Evolutionary conservation across 2,797 vertebrate genomes (phyloP), one percentile per base, ranked within the genome.

Genomic region (Hydrophis major): DNA sequence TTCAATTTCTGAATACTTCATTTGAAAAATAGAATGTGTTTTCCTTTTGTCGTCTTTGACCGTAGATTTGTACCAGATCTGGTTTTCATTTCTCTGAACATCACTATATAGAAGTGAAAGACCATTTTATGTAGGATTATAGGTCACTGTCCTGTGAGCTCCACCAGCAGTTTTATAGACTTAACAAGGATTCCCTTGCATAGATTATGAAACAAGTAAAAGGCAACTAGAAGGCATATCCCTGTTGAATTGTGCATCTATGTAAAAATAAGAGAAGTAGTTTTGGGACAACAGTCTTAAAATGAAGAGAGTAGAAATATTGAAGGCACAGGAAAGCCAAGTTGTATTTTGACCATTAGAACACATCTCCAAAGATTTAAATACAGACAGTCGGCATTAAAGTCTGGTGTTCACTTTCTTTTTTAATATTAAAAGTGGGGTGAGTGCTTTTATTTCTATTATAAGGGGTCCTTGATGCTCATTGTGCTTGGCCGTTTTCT

Each of bases 51-150:
- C 78, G 37, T 91, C 92, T 95, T 94, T 95, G 93, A 92, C 93
- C 66, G 25, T 95, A 96, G 93, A 93, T 94, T 94, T 94, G 95
- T 22, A 56, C 57, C 90, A 95, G 93, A 90, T 87, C 69, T 94
- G 90, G 92, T 56, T 96, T 95, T 96, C 95, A 91, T 92, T 96
- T 96, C 92, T 47, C n/a, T 92, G 89, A 0, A 90, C 25, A 92
- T 86, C 78, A 95, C 91, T 89, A 87, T 94, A 89, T 92, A 94
- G 91, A 91, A 86, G 88, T 95, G 93, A 93, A 93, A 94, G 94
- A 95, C 92, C 91, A 91, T 94, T 92, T 94, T 91, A 89, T 95
- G 93, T 94, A 1, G 0, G 56, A 87, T 74, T 94, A 94, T 32
- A 93, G 93, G 89, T 92, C 92, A 28, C 94, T 94, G 42, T 94